phyloP scores from a whole-genome alignment of 1,140 invertebrate species.

The Melitaea cinxia region DNA sequence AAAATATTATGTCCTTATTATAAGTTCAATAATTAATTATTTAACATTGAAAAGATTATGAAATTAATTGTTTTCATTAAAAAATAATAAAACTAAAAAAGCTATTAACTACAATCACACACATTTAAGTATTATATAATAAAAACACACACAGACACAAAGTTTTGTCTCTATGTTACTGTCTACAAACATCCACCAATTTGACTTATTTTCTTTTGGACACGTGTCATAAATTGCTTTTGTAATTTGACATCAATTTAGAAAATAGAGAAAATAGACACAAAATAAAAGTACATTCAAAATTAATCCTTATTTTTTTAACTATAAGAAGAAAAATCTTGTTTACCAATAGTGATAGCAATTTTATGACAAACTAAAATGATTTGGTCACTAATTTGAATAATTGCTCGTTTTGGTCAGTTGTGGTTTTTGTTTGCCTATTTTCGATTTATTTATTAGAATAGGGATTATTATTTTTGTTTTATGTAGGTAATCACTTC shows the following conservation, averaged over 20 bases:
- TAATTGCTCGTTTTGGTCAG: slow-evolving; percentile 16
- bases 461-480: neutral
- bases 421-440: slow-evolving; percentile 1
- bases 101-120: too few species aligned
- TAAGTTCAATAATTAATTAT: too few species aligned
- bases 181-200: too few species aligned
- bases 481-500: too few species aligned
- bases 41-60: too few species aligned
- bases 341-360: neutral
- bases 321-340: neutral
- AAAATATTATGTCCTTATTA: too few species aligned
- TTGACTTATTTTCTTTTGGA: slow-evolving; percentile 1
- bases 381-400: slow-evolving; percentile 10
- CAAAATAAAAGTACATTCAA: neutral
- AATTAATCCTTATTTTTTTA: neutral
- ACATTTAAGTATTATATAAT: too few species aligned
- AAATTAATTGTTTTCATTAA: too few species aligned
- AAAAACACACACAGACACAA: too few species aligned
- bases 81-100: too few species aligned
- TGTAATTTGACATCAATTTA: slow-evolving; percentile 13
- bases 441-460: neutral
- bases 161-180: too few species aligned
- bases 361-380: neutral
- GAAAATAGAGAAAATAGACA: neutral
- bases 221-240: slow-evolving; percentile 23